A percentile compares a stretch with the other conserved stretches of the same genome.
These are phyloP conservation scores for Chloroceryle aenea DNA, from an alignment of 2,113 vertebrate genomes.

Conservation along the genomic window DNA sequence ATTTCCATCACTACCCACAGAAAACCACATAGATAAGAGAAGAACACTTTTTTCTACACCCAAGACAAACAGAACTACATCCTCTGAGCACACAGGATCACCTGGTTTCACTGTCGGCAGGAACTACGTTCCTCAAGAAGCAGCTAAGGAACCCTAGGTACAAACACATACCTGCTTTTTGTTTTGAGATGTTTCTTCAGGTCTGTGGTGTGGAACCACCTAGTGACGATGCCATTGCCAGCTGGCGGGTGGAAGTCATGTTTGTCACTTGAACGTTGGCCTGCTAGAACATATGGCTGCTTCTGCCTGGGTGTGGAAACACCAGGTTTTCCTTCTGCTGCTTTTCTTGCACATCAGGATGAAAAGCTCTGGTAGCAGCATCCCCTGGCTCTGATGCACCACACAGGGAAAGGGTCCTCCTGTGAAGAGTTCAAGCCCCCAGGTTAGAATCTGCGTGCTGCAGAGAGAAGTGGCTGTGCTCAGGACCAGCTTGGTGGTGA, in stretches of 20 bases:
- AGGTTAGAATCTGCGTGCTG: accelerated
- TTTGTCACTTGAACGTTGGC: neutral
- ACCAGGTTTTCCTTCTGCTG: neutral
- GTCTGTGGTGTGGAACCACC: neutral
- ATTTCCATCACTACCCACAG: neutral
- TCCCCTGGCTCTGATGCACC: neutral
- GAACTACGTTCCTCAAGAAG: accelerated
- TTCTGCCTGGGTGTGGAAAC: neutral
- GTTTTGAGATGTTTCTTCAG: neutral
- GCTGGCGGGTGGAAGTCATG: neutral
- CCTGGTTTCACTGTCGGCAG: neutral
- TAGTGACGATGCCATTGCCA: accelerated
- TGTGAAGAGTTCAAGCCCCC: neutral
- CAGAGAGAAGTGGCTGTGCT: neutral
- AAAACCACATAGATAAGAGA: neutral
- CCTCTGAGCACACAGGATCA: accelerated
- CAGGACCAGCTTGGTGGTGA: neutral
- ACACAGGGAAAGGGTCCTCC: neutral
- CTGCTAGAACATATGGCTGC: neutral
- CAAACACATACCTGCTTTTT: neutral
- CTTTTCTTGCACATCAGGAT: neutral
- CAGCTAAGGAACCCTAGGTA: neutral
- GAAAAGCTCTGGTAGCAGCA: neutral
- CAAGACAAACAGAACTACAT: neutral
- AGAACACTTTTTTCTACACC: neutral